Percentiles rank a stretch among this genome's conserved stretches.
Conservation (phyloP, 2,113 vertebrate genomes). For the Heterotis niloticus region DNA sequence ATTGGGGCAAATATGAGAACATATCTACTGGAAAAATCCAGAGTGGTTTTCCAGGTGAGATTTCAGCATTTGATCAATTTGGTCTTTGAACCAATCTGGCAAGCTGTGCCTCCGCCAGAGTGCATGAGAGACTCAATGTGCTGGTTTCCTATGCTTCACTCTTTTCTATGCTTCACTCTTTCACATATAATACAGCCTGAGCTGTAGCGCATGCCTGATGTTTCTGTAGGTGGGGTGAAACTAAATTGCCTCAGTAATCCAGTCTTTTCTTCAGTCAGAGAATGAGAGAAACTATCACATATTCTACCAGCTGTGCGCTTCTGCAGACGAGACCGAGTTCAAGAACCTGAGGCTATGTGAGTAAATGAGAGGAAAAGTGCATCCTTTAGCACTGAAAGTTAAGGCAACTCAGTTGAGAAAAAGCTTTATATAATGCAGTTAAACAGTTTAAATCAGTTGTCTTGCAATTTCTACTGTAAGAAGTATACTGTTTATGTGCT, state of each 20-base stretch:
- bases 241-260: slow-evolving; percentile 14
- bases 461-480: no score
- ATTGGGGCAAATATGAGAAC: slow-evolving; percentile 97
- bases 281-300: slow-evolving; percentile 97
- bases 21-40: slow-evolving; percentile 93
- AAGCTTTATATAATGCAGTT: no score
- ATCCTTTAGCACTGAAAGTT: no score
- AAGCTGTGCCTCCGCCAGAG: background rate
- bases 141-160: no score
- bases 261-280: slow-evolving; percentile 73
- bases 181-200: background rate
- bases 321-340: slow-evolving; percentile 76
- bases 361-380: slow-evolving; percentile 45
- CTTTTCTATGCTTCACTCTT: background rate
- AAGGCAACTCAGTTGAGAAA: no score
- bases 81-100: background rate
- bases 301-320: slow-evolving; percentile 95
- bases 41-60: slow-evolving; percentile 91
- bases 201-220: background rate
- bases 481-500: no score
- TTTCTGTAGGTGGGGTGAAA: background rate
- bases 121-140: background rate
- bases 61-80: background rate
- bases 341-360: slow-evolving; percentile 78
- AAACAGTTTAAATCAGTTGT: no score